Evolutionary conservation across 35 echinoderm and acorn worm species (phyloP).

Genomic region (Chiridota heheva): DNA sequence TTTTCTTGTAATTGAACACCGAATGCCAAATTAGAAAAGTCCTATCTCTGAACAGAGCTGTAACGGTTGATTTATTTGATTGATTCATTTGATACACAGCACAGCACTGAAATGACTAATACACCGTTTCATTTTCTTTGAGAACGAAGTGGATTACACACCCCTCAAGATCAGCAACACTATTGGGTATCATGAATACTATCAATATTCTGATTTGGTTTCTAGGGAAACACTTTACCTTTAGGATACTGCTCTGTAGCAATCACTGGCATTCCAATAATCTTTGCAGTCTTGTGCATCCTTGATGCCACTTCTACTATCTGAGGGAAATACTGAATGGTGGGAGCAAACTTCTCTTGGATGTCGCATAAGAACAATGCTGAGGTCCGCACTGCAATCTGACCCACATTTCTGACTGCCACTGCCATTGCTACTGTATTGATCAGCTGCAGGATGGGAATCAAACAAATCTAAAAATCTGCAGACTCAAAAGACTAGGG

Average conservation of each 20-base stretch:
- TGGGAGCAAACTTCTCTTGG: slow-evolving; percentile 94
- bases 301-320: slow-evolving; percentile 88
- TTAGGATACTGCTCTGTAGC: slow-evolving; percentile 97
- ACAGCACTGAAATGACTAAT: not conserved
- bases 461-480: too few species aligned
- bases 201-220: not conserved
- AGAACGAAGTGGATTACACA: too few species aligned
- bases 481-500: too few species aligned
- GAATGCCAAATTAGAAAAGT: too few species aligned
- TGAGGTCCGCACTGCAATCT: slow-evolving; percentile 58
- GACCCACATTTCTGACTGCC: slow-evolving; percentile 51
- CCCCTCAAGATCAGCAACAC: too few species aligned
- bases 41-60: too few species aligned
- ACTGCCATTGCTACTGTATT: slow-evolving; percentile 41
- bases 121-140: not conserved
- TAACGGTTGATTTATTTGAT: too few species aligned
- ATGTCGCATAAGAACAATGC: slow-evolving; percentile 97
- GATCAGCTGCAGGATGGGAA: too few species aligned
- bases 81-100: not conserved
- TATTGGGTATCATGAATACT: too few species aligned
- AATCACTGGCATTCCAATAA: slow-evolving; percentile 78
- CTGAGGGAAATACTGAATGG: slow-evolving; percentile 89
- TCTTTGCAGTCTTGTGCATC: slow-evolving; percentile 76
- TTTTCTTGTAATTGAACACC: too few species aligned
- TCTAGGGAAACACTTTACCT: too few species aligned